A percentile compares a stretch with the other conserved stretches of the same genome.
phyloP scores from a whole-genome alignment of 2,113 vertebrate genomes.

The Alces alces region DNA sequence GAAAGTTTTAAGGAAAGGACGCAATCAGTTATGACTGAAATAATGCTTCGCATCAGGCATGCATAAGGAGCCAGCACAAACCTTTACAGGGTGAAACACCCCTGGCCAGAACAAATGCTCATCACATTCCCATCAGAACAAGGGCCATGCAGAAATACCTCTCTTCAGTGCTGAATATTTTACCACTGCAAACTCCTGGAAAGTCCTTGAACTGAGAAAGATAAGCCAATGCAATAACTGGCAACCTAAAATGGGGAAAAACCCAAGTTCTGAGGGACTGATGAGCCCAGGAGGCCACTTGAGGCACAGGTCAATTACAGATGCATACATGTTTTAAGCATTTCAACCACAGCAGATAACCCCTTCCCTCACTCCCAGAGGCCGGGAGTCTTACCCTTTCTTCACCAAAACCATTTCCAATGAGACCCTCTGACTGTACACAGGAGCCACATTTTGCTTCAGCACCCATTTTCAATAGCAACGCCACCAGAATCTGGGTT shows the following conservation, averaged over 20 bases:
- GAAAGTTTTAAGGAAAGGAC: not conserved
- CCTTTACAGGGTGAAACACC: not conserved
- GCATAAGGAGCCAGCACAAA: not conserved
- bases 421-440: not conserved
- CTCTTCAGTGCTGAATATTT: not conserved
- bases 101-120: not conserved
- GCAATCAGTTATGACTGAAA: not conserved
- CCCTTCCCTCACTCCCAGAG: not conserved
- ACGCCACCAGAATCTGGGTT: not conserved
- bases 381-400: not conserved
- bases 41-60: not conserved
- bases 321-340: not conserved
- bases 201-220: not conserved
- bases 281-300: not conserved
- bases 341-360: not conserved
- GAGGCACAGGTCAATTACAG: not conserved
- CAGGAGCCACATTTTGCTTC: not conserved
- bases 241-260: not conserved
- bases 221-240: not conserved
- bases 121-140: not conserved
- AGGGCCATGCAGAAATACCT: not conserved
- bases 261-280: not conserved
- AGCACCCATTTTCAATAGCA: not conserved
- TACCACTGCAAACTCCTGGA: not conserved
- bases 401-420: not conserved